These are phyloP conservation scores for Zaprionus kolodkinae DNA, from an alignment of 1,140 invertebrate species.

Conservation along the genomic window DNA sequence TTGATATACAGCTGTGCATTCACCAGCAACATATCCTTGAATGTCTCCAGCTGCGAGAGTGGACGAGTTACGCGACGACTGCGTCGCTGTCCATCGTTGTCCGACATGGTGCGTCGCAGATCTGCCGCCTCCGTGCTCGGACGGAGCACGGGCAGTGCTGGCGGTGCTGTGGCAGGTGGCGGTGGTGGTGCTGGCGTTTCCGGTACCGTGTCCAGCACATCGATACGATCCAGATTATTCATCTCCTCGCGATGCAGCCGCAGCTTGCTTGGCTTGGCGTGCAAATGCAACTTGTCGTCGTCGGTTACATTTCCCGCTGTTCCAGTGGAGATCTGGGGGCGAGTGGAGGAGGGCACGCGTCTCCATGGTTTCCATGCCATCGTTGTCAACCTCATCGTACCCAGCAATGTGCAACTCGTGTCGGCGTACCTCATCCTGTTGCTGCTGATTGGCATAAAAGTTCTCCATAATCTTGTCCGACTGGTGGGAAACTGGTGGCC, in stretches of 20 bases:
- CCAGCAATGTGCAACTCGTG: conserved; percentile 59
- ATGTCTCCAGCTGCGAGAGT: conserved; percentile 73
- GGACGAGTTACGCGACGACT: conserved; percentile 58
- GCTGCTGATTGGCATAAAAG: conserved; percentile 49
- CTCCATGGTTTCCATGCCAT: conserved; percentile 58
- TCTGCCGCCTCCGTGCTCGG: conserved; percentile 40
- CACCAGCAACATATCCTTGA: conserved; percentile 79
- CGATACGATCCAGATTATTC: conserved; percentile 51
- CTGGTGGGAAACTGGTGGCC: conserved; percentile 69
- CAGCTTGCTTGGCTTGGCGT: conserved; percentile 40
- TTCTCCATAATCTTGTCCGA: conserved; percentile 80
- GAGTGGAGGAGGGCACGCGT: conserved; percentile 57
- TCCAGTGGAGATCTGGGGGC: not conserved
- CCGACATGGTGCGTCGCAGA: conserved; percentile 62
- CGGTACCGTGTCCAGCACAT: conserved; percentile 70
- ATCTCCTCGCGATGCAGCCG: conserved; percentile 45
- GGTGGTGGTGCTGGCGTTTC: conserved; percentile 68
- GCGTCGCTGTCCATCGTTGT: conserved; percentile 37
- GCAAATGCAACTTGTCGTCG: conserved; percentile 68
- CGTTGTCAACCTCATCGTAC: conserved; percentile 72
- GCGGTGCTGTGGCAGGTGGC: conserved; percentile 60
- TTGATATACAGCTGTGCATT: conserved; percentile 81
- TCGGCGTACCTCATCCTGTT: conserved; percentile 6
- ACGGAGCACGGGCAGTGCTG: conserved; percentile 39
- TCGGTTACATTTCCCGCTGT: conserved; percentile 60